Percentiles rank a stretch among this genome's conserved stretches.
phyloP scores from a whole-genome alignment of 2,113 vertebrate genomes.

The Dasypus novemcinctus region DNA sequence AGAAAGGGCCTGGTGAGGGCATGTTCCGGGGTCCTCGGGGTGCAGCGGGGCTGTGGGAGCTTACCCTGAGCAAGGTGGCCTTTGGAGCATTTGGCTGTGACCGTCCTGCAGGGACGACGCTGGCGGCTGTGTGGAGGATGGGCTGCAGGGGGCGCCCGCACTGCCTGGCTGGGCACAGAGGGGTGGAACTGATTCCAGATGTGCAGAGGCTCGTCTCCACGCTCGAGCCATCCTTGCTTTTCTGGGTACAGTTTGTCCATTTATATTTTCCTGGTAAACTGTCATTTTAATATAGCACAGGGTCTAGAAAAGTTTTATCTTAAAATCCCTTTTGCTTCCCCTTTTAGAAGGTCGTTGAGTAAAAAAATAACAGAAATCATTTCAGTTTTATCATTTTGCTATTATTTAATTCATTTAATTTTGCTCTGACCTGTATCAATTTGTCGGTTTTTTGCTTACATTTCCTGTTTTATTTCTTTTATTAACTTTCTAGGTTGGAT shows the following conservation, averaged over 20 bases:
- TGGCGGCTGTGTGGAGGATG: neutral
- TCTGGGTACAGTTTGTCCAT: accelerated
- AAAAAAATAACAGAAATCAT: neutral
- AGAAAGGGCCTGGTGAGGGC: neutral
- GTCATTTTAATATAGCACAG: neutral
- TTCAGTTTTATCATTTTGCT: neutral
- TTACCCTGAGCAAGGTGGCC: accelerated
- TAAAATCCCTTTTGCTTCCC: neutral
- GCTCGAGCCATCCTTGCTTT: accelerated
- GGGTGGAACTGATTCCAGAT: neutral
- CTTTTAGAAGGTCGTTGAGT: neutral
- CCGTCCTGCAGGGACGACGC: neutral
- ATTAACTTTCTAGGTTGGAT: neutral
- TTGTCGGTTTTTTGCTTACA: neutral
- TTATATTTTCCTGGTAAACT: neutral
- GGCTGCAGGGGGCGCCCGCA: neutral
- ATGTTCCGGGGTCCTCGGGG: no score
- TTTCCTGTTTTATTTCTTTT: neutral
- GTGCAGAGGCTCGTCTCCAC: neutral
- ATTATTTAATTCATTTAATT: neutral
- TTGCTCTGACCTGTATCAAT: neutral
- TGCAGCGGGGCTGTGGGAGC: neutral
- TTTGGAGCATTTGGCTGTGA: no score
- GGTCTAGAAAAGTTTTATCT: neutral
- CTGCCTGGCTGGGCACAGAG: neutral